phyloP scores from a whole-genome alignment of 2,113 vertebrate genomes.

The Tychaedon coryphoeus region DNA sequence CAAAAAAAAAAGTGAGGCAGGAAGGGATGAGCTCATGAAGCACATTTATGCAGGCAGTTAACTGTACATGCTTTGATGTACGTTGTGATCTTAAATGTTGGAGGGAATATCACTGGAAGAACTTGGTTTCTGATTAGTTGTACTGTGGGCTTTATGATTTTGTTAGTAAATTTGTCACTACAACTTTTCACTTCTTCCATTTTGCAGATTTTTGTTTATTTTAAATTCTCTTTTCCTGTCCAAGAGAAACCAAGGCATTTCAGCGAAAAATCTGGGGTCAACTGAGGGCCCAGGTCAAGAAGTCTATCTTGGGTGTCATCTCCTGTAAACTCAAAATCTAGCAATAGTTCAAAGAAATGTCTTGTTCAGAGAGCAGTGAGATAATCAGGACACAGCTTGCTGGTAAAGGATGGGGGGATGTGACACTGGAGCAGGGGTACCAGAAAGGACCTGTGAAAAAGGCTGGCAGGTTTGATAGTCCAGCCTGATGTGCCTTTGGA shows the following conservation, averaged over 20 bases:
- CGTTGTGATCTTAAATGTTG: not conserved
- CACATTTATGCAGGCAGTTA: not conserved
- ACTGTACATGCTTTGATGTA: not conserved
- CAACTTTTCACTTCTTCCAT: not conserved
- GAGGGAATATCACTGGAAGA: not conserved
- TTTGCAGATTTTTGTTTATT: not conserved
- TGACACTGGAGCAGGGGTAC: rapidly evolving
- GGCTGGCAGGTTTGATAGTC: not conserved
- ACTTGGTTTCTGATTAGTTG: not conserved
- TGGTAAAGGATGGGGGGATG: not conserved
- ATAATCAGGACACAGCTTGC: not conserved
- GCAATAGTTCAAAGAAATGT: not conserved
- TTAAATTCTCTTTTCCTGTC: not conserved
- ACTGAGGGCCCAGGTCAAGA: not conserved
- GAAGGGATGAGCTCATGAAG: not conserved
- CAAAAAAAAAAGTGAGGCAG: not conserved
- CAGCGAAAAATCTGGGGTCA: not conserved
- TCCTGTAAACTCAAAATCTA: not conserved
- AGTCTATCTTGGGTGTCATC: not conserved
- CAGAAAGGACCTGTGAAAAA: not conserved
- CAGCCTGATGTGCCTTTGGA: not conserved
- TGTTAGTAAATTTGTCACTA: not conserved
- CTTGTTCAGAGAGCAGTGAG: not conserved
- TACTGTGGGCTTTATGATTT: not conserved
- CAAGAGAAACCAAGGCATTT: not conserved